phyloP scores from a whole-genome alignment of 2,797 vertebrate genomes.

The Smutsia gigantea region DNA sequence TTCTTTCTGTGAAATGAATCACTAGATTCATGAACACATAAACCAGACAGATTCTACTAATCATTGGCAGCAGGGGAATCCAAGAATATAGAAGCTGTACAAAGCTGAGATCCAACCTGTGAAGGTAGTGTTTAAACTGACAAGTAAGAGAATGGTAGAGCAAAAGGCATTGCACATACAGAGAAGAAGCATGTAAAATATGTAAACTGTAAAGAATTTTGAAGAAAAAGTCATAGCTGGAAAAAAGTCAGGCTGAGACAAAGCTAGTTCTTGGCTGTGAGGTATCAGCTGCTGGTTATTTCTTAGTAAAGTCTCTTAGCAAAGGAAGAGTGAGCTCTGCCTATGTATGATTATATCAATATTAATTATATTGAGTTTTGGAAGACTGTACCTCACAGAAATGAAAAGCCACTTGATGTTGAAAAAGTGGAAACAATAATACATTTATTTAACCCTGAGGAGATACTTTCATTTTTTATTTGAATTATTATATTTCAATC shows the following conservation, averaged over 20 bases:
- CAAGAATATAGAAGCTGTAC: background rate
- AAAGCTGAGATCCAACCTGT: background rate
- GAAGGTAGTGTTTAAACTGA: background rate
- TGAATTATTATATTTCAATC: background rate
- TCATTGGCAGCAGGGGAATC: background rate
- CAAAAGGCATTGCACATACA: fast-evolving
- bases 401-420: background rate
- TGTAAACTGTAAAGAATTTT: background rate
- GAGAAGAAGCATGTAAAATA: background rate
- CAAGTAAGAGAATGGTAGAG: background rate
- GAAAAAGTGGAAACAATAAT: background rate
- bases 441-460: background rate
- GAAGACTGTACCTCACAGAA: background rate
- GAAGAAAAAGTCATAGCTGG: background rate
- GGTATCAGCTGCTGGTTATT: no score
- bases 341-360: background rate
- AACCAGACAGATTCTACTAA: background rate
- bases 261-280: no score
- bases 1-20: background rate
- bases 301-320: background rate
- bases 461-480: background rate
- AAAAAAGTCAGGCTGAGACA: no score
- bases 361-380: background rate
- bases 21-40: background rate
- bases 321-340: background rate